Evolutionary conservation across 2,888 invertebrate species (phyloP).

Genomic region (Hirtodrosophila cameraria): DNA sequence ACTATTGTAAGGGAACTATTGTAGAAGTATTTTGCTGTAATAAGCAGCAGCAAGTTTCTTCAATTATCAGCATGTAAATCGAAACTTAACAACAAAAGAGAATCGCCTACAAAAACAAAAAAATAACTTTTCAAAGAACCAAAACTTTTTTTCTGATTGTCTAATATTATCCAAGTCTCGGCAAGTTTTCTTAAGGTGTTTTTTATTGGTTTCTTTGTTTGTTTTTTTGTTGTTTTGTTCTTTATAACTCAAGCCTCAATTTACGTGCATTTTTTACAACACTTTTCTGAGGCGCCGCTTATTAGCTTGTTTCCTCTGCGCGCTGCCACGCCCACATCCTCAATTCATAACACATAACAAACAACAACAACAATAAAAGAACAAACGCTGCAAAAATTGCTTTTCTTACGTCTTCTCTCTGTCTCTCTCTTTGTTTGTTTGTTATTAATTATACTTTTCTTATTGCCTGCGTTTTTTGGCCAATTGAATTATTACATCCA

Average conservation of each 20-base stretch:
- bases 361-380: not conserved
- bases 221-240: conserved; percentile 10
- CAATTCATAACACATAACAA: conserved; percentile 38
- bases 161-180: conserved; percentile 17
- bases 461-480: conserved; percentile 54
- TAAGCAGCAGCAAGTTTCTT: conserved; percentile 17
- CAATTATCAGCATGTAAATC: conserved; percentile 20
- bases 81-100: conserved; percentile 32
- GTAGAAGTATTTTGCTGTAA: no score
- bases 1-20: conserved; percentile 2
- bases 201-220: conserved; percentile 17
- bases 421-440: conserved; percentile 59
- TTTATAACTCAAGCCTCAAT: conserved; percentile 48
- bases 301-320: conserved; percentile 69
- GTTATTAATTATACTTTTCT: conserved; percentile 71
- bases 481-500: conserved; percentile 72
- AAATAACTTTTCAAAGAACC: not conserved
- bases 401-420: conserved; percentile 59
- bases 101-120: conserved; percentile 5
- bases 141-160: conserved; percentile 10
- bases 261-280: conserved; percentile 49
- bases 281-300: conserved; percentile 71
- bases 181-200: conserved; percentile 28
- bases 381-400: conserved; percentile 59
- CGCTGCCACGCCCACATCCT: conserved; percentile 70